These are phyloP conservation scores for Brachyhypopomus occidentalis DNA, from an alignment of 2,113 vertebrate genomes.

Conservation along the genomic window DNA sequence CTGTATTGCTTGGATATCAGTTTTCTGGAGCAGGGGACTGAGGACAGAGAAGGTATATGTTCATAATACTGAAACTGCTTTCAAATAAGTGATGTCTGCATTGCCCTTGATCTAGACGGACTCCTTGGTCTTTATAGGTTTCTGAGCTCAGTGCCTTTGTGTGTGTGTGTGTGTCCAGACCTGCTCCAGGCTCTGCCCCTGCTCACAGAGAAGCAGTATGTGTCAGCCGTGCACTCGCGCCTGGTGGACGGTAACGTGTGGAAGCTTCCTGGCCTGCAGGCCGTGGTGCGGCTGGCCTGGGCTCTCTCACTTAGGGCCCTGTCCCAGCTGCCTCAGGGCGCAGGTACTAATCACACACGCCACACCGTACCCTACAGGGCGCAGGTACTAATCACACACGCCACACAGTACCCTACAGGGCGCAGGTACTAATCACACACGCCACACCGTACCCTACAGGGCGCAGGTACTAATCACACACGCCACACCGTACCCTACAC, in stretches of 20 bases:
- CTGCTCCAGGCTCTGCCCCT: constrained; percentile 86
- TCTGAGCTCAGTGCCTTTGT: background rate
- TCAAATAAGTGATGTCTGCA: too few relatives aligned
- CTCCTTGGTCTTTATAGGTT: too few relatives aligned
- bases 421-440: too few relatives aligned
- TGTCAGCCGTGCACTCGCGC: constrained; percentile 86
- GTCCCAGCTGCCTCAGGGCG: constrained; percentile 91
- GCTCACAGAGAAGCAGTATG: constrained; percentile 89
- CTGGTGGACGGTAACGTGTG: constrained; percentile 87
- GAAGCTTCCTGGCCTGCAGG: constrained; percentile 92
- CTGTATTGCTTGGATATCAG: constrained; percentile 96
- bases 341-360: constrained; percentile 72
- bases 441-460: background rate
- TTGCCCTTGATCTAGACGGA: too few relatives aligned
- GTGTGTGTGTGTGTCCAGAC: constrained; percentile 70
- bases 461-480: too few relatives aligned
- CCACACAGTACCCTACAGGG: background rate
- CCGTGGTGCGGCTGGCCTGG: constrained; percentile 90
- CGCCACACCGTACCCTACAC: too few relatives aligned
- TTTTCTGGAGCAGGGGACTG: constrained; percentile 89
- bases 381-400: background rate
- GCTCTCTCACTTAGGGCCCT: constrained; percentile 87
- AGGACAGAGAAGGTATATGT: constrained; percentile 87
- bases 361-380: too few relatives aligned
- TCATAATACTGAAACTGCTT: background rate